Conservation (phyloP, 2,797 vertebrate genomes). For the Trachops cirrhosus region DNA sequence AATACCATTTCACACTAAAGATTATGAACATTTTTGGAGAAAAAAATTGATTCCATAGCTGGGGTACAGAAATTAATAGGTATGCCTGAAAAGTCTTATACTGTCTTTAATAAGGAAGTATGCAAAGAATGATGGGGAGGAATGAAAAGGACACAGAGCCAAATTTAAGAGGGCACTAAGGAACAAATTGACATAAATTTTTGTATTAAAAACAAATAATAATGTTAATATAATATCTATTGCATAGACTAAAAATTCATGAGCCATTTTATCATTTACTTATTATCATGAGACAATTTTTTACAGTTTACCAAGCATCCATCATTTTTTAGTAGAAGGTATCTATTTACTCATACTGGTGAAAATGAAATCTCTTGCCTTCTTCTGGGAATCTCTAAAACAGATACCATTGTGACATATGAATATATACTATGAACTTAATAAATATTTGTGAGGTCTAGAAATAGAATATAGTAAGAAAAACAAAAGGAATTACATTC, state of each 20-base stretch:
- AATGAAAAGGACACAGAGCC: neutral
- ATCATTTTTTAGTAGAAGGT: neutral
- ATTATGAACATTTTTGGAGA: neutral
- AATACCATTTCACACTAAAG: neutral
- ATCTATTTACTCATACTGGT: neutral
- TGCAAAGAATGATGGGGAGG: neutral
- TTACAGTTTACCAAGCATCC: neutral
- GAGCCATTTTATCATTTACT: neutral
- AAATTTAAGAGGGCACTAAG: neutral
- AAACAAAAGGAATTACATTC: neutral
- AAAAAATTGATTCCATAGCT: neutral
- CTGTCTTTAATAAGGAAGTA: neutral
- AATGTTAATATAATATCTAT: neutral
- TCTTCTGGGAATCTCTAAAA: neutral
- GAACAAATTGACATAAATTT: neutral
- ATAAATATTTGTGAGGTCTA: neutral
- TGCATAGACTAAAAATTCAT: neutral
- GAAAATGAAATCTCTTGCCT: neutral
- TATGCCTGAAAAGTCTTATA: neutral
- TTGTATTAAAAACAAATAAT: neutral
- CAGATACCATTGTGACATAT: neutral
- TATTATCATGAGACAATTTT: neutral
- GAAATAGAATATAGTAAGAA: conserved; percentile 7
- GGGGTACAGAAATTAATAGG: neutral
- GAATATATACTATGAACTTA: neutral